Evolutionary conservation across 2,113 vertebrate species (phyloP).

Genomic region (Lepus americanus): DNA sequence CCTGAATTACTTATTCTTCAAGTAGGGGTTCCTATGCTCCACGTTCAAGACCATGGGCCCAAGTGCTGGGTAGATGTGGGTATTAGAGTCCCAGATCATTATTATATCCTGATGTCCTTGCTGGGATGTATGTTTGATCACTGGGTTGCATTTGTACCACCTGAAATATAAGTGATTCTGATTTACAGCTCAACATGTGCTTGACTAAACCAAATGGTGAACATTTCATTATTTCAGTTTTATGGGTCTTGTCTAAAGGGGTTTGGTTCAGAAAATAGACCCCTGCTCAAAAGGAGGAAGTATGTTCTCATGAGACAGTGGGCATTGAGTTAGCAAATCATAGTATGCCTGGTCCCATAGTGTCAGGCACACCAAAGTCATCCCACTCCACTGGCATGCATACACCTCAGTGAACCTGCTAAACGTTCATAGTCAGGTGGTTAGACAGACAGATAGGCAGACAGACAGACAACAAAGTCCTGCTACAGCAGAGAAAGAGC

Average conservation of each 20-base stretch:
- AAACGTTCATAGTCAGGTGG: not conserved
- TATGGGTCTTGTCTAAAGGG: slow-evolving; percentile 85
- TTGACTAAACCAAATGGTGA: slow-evolving; percentile 85
- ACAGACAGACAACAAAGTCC: not conserved
- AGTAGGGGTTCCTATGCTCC: slow-evolving; percentile 74
- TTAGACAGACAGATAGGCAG: not conserved
- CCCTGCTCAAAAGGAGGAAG: slow-evolving; percentile 32
- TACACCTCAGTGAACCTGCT: not conserved
- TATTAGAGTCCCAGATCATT: slow-evolving; percentile 81
- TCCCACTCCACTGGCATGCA: not conserved
- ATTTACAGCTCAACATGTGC: slow-evolving; percentile 86
- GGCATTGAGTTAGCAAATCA: slow-evolving; percentile 43
- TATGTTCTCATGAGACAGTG: not conserved
- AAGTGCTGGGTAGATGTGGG: slow-evolving; percentile 78
- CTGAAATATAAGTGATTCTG: slow-evolving; percentile 86
- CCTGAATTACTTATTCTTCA: slow-evolving; percentile 75
- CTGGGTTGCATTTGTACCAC: slow-evolving; percentile 83
- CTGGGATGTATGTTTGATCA: slow-evolving; percentile 82
- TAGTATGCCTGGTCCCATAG: not conserved
- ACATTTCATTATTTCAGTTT: slow-evolving; percentile 87
- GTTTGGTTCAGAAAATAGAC: slow-evolving; percentile 71
- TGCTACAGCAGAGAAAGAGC: not conserved
- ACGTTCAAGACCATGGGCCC: slow-evolving; percentile 74
- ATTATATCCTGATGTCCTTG: slow-evolving; percentile 77
- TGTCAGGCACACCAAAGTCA: not conserved